Evolutionary conservation across 2,888 invertebrate species (phyloP).

Genomic region (Lacanobia oleracea): DNA sequence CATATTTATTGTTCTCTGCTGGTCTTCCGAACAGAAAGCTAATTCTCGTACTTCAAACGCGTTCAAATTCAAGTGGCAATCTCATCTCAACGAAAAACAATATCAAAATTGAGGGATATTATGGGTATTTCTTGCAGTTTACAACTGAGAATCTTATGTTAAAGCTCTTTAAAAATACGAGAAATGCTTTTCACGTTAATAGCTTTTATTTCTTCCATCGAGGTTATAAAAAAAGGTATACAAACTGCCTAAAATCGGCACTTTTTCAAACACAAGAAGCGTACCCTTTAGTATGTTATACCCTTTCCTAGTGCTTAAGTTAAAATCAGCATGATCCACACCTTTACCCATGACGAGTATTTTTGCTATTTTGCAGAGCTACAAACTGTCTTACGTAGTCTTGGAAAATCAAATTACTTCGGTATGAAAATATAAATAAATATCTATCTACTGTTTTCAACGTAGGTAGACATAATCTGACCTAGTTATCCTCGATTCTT

Average conservation of each 20-base stretch:
- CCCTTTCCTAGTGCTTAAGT: background rate
- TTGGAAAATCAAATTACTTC: conserved; percentile 4
- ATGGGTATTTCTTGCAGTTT: no score
- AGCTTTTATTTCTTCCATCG: background rate
- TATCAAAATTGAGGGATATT: no score
- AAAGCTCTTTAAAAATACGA: no score
- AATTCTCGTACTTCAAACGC: background rate
- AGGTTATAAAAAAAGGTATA: background rate
- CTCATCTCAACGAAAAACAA: background rate
- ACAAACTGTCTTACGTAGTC: background rate
- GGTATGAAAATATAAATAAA: conserved; percentile 8
- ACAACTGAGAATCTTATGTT: no score
- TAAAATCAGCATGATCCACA: background rate
- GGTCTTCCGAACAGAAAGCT: no score
- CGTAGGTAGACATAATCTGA: background rate
- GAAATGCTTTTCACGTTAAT: no score
- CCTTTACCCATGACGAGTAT: background rate
- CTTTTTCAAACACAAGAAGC: background rate
- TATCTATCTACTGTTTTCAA: background rate
- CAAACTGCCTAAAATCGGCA: background rate
- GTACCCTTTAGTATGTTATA: background rate
- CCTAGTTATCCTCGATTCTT: background rate
- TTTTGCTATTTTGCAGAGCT: conserved; percentile 3
- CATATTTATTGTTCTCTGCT: background rate
- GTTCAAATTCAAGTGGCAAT: background rate